Percentiles rank a stretch among this genome's conserved stretches.
Conservation (phyloP, 2,797 vertebrate species). For the Sternarchorhynchus goeldii region DNA sequence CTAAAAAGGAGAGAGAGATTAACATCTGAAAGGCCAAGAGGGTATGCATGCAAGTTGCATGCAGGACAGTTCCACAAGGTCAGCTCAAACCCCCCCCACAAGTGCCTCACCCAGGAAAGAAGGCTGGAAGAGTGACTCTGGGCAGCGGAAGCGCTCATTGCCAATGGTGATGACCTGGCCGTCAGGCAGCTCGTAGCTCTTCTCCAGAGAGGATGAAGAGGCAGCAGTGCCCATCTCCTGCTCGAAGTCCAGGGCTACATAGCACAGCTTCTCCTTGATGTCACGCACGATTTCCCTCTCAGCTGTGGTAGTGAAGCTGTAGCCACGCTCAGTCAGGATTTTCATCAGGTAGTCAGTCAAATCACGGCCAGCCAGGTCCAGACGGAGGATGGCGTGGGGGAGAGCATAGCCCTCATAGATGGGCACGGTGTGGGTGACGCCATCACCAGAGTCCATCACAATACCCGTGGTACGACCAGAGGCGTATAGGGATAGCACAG, state of each 20-base stretch:
- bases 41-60: too few species aligned
- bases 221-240: slow-evolving; percentile 96
- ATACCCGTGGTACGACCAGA: slow-evolving; percentile 98
- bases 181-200: slow-evolving; percentile 96
- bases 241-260: slow-evolving; percentile 95
- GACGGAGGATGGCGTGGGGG: slow-evolving; percentile 95
- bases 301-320: slow-evolving; percentile 97
- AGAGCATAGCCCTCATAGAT: slow-evolving; percentile 98
- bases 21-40: neutral
- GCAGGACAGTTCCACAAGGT: neutral
- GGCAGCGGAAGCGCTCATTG: slow-evolving; percentile 95
- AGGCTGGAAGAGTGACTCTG: slow-evolving; percentile 96
- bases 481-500: slow-evolving; percentile 96
- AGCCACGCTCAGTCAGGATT: slow-evolving; percentile 96
- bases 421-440: slow-evolving; percentile 98
- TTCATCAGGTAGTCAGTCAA: slow-evolving; percentile 99
- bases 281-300: slow-evolving; percentile 96
- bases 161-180: slow-evolving; percentile 98
- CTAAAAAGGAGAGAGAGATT: slow-evolving; percentile 64
- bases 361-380: slow-evolving; percentile 98
- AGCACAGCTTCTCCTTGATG: slow-evolving; percentile 98
- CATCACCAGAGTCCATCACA: slow-evolving; percentile 97
- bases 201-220: slow-evolving; percentile 92
- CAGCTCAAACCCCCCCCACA: neutral
- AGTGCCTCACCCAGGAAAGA: slow-evolving; percentile 89